A percentile compares a stretch with the other conserved stretches of the same genome.
phyloP scores from a whole-genome alignment of 1,140 invertebrate species.

The Caligus rogercresseyi region DNA sequence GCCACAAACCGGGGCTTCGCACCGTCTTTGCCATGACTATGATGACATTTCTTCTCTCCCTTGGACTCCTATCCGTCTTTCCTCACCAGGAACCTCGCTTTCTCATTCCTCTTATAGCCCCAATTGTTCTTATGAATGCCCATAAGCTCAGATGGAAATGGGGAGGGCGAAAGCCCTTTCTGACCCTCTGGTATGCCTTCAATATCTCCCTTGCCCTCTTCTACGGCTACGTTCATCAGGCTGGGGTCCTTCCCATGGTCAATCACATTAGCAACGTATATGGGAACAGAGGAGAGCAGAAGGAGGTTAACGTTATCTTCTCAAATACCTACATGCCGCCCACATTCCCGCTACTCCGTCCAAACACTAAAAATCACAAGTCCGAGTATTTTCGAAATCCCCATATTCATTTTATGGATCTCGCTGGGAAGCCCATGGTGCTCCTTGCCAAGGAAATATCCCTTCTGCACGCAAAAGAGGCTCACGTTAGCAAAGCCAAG shows the following conservation, averaged over 20 bases:
- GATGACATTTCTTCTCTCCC: constrained; percentile 7
- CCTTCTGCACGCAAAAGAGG: not conserved
- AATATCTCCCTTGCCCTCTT: constrained; percentile 5
- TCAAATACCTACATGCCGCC: constrained; percentile 18
- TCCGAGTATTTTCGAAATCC: not conserved
- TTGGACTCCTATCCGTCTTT: constrained; percentile 4
- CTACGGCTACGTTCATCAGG: constrained; percentile 13
- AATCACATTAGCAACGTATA: not conserved
- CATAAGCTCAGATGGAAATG: constrained; percentile 12
- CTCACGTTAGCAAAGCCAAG: not conserved
- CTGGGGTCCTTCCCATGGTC: constrained; percentile 2
- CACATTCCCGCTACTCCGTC: constrained; percentile 5
- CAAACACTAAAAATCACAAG: not conserved
- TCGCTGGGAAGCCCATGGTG: not conserved
- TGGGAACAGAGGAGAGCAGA: not conserved
- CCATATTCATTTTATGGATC: not conserved
- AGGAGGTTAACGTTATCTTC: constrained; percentile 15
- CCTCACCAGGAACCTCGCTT: constrained; percentile 17
- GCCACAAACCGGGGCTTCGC: constrained; percentile 12
- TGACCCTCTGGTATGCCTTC: constrained; percentile 13
- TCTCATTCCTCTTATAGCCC: constrained; percentile 11
- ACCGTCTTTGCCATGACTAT: constrained; percentile 10
- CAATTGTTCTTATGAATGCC: constrained; percentile 13
- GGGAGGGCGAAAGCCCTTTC: not conserved
- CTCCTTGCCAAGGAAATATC: not conserved